These are phyloP conservation scores for Oegoconia quadripuncta DNA, from an alignment of 2,888 invertebrate species.

Conservation along the genomic window DNA sequence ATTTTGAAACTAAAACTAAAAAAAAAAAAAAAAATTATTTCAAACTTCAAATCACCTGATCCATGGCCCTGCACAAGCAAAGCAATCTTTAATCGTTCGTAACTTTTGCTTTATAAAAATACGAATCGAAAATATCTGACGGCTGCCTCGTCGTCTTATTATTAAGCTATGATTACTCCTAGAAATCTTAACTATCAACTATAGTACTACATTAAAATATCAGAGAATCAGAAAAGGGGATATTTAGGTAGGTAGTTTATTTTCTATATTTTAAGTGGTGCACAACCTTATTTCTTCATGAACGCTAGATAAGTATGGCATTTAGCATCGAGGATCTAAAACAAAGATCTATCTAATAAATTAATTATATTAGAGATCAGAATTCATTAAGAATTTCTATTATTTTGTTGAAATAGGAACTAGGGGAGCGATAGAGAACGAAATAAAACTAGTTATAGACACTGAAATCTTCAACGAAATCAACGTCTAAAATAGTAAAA, in stretches of 20 bases:
- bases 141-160: constrained; percentile 68
- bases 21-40: constrained; percentile 30
- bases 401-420: constrained; percentile 64
- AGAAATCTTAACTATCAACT: constrained; percentile 67
- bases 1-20: constrained; percentile 14
- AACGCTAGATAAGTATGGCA: constrained; percentile 73
- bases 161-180: constrained; percentile 73
- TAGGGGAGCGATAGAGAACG: constrained; percentile 46
- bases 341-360: constrained; percentile 56
- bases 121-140: constrained; percentile 79
- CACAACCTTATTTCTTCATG: constrained; percentile 79
- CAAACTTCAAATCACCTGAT: constrained; percentile 36
- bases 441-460: neutral
- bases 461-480: constrained; percentile 9
- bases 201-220: constrained; percentile 74
- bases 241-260: constrained; percentile 69
- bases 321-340: constrained; percentile 65
- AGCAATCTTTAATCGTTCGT: constrained; percentile 71
- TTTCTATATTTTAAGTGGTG: constrained; percentile 74
- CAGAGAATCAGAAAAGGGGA: constrained; percentile 78
- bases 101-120: constrained; percentile 78
- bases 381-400: constrained; percentile 41
- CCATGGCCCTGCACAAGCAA: constrained; percentile 75
- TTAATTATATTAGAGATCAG: constrained; percentile 50
- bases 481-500: constrained; percentile 5